Base-by-base conservation (phyloP, 2,113 vertebrate genomes). In the Chaetorhynchus papuensis region DNA sequence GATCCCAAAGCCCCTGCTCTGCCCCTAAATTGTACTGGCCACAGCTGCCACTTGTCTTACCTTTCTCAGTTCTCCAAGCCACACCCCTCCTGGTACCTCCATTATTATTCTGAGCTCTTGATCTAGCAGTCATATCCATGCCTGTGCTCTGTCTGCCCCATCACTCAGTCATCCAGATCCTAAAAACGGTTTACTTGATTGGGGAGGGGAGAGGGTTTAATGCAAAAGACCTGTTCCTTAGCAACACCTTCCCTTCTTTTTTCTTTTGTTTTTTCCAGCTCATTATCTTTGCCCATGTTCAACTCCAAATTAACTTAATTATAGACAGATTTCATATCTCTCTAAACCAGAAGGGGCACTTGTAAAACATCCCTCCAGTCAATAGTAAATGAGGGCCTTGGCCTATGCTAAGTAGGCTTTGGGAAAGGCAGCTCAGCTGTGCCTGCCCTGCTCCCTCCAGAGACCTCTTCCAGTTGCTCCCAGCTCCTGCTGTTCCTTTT, bases 271-370 rank as follows among this genome's bases (percentile, higher is more conserved):
- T 90, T 95, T 96, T 95, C 78, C 71, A 95, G 66, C 64, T 96
- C 87, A 92, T 97, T 97, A 96, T 97, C 93, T 92, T 96, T 89
- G 70, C 47, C 74, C 70, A 71, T 70, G 80, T 96, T 93, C 79
- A 83, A 91, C 89, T 96, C 70, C 94, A 95, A 96, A 97, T 97
- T 96, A 97, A 86, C 79, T 91, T 96, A 96, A 97, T 97, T 96
- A 94, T 49, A 78, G 87, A 47, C 45, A 94, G 91, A 87, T 94
- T 97, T 96, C 91, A 81, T 94, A 93, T 94, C 95, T 97, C 92
- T 94, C 88, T 65, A 66, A 95, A 96, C 96, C 41, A 85, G 90
- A 97, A 96, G 72, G 77, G 66, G 45, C 82, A 86, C 83, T 96
- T 93, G 90, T 91, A 96, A 92, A 95, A 92, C 87, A 96, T 92